Evolutionary conservation across 2,888 invertebrate species (phyloP).

Genomic region (Ommatoiulus sabulosus): DNA sequence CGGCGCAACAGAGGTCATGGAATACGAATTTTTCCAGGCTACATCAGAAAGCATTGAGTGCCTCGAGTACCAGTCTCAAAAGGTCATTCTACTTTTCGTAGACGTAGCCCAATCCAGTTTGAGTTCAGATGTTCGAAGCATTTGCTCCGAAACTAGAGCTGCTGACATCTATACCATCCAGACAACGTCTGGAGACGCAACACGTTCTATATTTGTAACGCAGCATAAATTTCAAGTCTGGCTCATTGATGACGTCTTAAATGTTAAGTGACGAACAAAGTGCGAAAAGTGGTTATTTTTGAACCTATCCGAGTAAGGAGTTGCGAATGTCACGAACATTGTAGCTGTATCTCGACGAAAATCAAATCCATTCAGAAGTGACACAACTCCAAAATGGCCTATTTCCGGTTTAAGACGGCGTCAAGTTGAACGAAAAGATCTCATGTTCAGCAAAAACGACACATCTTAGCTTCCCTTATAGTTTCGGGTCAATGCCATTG

Average conservation of each 20-base stretch:
- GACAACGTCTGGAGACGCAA: background rate
- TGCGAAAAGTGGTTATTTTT: constrained; percentile 18
- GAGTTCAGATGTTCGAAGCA: background rate
- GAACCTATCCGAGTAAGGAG: background rate
- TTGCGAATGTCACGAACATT: background rate
- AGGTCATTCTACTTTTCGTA: no score
- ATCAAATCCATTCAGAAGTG: background rate
- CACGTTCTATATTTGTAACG: background rate
- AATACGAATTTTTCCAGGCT: background rate
- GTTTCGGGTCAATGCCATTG: no score
- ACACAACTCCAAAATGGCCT: no score
- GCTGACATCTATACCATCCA: background rate
- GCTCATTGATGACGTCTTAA: background rate
- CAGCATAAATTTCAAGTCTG: background rate
- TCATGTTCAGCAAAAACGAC: no score
- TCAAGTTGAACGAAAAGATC: background rate
- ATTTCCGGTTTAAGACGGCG: no score
- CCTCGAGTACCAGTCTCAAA: background rate
- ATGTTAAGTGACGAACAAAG: background rate
- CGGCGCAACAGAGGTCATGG: background rate
- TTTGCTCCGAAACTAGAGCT: background rate
- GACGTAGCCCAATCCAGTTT: background rate
- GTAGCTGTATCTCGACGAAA: background rate
- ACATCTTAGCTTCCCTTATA: no score
- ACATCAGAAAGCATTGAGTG: background rate